Conservation (phyloP, 2,888 invertebrate genomes). For the Parnassius orleans region DNA sequence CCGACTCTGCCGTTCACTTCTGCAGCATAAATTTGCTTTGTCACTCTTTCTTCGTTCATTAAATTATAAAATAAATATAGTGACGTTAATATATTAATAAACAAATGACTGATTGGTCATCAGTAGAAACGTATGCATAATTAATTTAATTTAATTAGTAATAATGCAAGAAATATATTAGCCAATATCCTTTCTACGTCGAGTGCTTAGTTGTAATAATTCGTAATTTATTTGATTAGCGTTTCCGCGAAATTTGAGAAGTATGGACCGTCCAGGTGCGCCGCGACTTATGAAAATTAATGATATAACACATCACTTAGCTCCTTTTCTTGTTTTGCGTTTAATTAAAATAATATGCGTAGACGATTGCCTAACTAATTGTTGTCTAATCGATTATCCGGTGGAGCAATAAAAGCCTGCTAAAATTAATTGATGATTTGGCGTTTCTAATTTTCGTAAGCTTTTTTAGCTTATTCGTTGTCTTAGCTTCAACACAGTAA, state of each 20-base stretch:
- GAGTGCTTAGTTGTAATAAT: conserved; percentile 4
- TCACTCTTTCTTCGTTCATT: too few species aligned
- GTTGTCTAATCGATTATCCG: conserved; percentile 17
- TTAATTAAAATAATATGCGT: conserved; percentile 18
- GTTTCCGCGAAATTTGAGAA: conserved; percentile 21
- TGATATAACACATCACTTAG: conserved; percentile 17
- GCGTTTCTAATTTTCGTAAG: background rate
- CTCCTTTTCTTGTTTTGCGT: conserved; percentile 19
- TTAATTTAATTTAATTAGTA: too few species aligned
- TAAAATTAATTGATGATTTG: conserved; percentile 15
- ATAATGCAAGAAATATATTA: background rate
- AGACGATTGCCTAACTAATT: conserved; percentile 19
- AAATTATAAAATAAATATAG: too few species aligned
- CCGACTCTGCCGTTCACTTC: too few species aligned
- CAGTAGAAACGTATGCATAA: too few species aligned
- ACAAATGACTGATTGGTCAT: too few species aligned
- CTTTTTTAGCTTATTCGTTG: background rate
- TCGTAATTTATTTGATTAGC: conserved; percentile 19
- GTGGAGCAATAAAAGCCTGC: conserved; percentile 7
- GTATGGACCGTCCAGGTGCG: conserved; percentile 16
- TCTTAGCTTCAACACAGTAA: too few species aligned
- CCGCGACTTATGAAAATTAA: conserved; percentile 18
- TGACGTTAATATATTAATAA: too few species aligned
- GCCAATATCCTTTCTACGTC: background rate
- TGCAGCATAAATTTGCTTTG: too few species aligned